A percentile compares a stretch with the other conserved stretches of the same genome.
phyloP scores from a whole-genome alignment of 2,797 vertebrate genomes.

The Cossypha niveicapilla region DNA sequence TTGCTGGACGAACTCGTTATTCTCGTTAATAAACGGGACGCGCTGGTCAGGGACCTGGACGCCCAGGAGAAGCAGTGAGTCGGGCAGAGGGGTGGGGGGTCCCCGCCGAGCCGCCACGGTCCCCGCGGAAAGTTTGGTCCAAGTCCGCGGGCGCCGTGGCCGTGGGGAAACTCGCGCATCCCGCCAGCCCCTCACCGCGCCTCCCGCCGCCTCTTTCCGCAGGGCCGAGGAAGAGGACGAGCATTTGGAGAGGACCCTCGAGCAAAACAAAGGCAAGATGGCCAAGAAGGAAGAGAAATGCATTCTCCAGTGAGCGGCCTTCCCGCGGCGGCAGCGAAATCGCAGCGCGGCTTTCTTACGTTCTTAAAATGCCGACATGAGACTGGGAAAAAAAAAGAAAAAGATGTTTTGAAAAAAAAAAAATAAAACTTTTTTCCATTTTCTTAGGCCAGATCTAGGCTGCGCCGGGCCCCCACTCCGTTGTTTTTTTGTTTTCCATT shows the following conservation, averaged over 20 bases:
- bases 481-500: constrained; percentile 36
- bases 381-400: background rate
- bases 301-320: constrained; percentile 84
- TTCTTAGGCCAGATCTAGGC: constrained; percentile 61
- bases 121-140: background rate
- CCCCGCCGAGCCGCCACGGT: background rate
- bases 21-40: constrained; percentile 95
- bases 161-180: background rate
- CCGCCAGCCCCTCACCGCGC: background rate
- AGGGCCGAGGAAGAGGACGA: constrained; percentile 99
- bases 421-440: constrained; percentile 52
- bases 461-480: constrained; percentile 15
- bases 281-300: constrained; percentile 99
- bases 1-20: constrained; percentile 94
- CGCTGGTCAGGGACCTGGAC: constrained; percentile 93
- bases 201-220: constrained; percentile 60
- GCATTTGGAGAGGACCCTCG: constrained; percentile 96
- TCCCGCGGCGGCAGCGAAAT: background rate
- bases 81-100: background rate
- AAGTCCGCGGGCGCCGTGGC: background rate
- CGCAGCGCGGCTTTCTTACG: constrained; percentile 1
- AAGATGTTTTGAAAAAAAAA: background rate
- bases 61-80: constrained; percentile 98
- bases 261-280: constrained; percentile 99
- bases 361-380: constrained; percentile 38